phyloP scores from a whole-genome alignment of 1,140 invertebrate genomes.

The Tribolium castaneum region DNA sequence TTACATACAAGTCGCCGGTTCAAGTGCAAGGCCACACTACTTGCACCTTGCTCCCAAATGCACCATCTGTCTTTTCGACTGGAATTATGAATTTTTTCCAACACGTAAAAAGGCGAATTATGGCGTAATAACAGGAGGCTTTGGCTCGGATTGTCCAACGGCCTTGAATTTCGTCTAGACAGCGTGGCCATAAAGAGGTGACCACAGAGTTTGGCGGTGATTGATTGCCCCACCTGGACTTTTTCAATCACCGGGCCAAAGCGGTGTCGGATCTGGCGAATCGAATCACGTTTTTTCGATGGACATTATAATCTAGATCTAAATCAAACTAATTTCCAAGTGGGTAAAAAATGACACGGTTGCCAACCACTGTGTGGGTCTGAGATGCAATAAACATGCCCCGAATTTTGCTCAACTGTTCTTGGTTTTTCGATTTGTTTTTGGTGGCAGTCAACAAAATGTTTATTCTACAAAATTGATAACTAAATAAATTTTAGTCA shows the following conservation, averaged over 20 bases:
- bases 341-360: no score
- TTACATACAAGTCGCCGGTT: slow-evolving; percentile 36
- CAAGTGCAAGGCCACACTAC: slow-evolving; percentile 53
- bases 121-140: not conserved
- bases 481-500: no score
- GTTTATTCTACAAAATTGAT: no score
- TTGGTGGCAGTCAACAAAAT: no score
- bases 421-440: no score
- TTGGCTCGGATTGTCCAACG: not conserved
- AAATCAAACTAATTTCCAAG: no score
- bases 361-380: no score
- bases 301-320: no score
- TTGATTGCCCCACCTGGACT: not conserved
- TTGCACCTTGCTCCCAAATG: slow-evolving; percentile 20
- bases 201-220: not conserved
- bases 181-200: slow-evolving; percentile 23
- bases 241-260: not conserved
- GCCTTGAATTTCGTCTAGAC: slow-evolving; percentile 40
- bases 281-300: no score
- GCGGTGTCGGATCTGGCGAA: no score
- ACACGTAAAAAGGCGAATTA: slow-evolving; percentile 2
- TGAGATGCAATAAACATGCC: no score
- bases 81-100: slow-evolving; percentile 2
- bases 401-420: no score
- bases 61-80: slow-evolving; percentile 42